Base-by-base conservation (phyloP, 2,888 invertebrate genomes). In the Cosmorhoe ocellata region DNA sequence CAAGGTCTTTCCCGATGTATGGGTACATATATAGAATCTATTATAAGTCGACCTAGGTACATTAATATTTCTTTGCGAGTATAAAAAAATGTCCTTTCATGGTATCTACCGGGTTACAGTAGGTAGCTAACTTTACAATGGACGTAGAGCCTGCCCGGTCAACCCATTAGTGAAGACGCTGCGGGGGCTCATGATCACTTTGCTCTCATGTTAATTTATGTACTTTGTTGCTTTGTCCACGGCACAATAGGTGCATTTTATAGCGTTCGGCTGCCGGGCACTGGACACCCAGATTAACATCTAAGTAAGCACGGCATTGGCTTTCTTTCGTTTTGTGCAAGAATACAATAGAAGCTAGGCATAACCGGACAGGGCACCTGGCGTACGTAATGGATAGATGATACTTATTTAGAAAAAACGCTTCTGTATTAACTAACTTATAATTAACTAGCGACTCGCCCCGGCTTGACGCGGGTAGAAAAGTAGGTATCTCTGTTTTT, bases 271-370 rank as follows among this genome's bases (percentile, higher is more conserved):
- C 82, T 85, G 87, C 89, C 77, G 89, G 87, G 84, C 86, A 84
- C 86, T 79, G 89, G 88, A 86, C 89, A 84, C 84, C 81, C 84
- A 88, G 89, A 89, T 89, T 87, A 89, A 81, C 82, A 86, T 89
- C 88, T 76, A 84, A 71, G 76, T 76, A 84, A 71, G 76, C 76
- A 74, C 71, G 73, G 76, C 74, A 71, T 79, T 72, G 84, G 84
- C 84, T 88, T 89, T 89, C 89, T 80, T 84, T 77, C 76, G 81
- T 84, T 87, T 90, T 90, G 89, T 89, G 86, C 88, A 86, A 75
- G 83, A 64, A 66, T 67, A 87, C 85, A 89, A 88, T 82, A 56
- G 69, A 40, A 48, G 57, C 55, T 71, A 41, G 34, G 37, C 30
- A 41, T 46, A 79, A 81, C 81, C 74, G 77, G 79, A 76, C 81